phyloP scores from a whole-genome alignment of 2,888 invertebrate species.

The Vanessa cardui region DNA sequence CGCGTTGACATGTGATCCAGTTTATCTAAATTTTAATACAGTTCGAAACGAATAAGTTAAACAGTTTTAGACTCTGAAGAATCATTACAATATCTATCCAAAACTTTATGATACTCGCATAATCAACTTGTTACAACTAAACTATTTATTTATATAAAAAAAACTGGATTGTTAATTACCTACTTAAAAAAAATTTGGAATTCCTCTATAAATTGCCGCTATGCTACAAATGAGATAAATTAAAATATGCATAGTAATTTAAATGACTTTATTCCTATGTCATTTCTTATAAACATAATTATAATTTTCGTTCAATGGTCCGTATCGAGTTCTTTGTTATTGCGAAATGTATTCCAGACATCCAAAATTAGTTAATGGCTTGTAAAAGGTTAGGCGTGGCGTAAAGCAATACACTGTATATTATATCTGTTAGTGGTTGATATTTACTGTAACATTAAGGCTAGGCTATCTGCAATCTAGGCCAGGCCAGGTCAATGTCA shows the following conservation, averaged over 20 bases:
- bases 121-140: too few species aligned
- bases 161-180: too few species aligned
- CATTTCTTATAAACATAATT: not conserved
- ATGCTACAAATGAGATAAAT: too few species aligned
- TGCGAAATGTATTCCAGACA: conserved; percentile 20
- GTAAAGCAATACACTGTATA: conserved; percentile 28
- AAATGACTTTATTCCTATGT: too few species aligned
- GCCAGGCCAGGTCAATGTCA: conserved; percentile 72
- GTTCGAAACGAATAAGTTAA: too few species aligned
- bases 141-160: too few species aligned
- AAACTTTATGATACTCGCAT: too few species aligned
- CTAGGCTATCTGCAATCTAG: conserved; percentile 55
- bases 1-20: not conserved
- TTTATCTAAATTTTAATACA: not conserved
- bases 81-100: too few species aligned
- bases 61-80: too few species aligned
- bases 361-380: conserved; percentile 50
- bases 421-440: conserved; percentile 43
- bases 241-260: too few species aligned
- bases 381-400: conserved; percentile 59
- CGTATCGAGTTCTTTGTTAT: not conserved
- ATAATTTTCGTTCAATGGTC: not conserved
- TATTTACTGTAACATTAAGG: conserved; percentile 59
- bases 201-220: too few species aligned
- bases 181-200: too few species aligned